Evolutionary conservation across 1,140 invertebrate genomes (phyloP).

Genomic region (Lepidurus packardi): DNA sequence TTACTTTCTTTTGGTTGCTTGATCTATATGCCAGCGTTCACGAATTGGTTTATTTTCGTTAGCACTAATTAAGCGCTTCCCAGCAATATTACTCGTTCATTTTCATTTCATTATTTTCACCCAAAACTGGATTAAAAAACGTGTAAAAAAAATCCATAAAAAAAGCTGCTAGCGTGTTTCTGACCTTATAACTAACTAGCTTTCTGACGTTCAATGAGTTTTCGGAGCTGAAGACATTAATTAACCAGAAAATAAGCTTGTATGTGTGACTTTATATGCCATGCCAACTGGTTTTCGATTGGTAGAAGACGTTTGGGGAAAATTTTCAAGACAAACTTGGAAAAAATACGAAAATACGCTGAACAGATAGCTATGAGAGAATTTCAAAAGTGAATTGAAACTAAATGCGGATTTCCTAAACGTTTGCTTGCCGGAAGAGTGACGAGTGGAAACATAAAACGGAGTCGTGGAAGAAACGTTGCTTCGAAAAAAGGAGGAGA

Average conservation of each 20-base stretch:
- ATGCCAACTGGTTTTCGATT: not conserved
- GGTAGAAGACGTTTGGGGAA: not conserved
- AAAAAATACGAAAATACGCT: not conserved
- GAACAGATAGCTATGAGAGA: not conserved
- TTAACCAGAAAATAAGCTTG: constrained; percentile 15
- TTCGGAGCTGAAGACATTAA: constrained; percentile 5
- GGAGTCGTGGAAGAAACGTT: not conserved
- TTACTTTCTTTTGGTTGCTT: not conserved
- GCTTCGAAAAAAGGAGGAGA: not conserved
- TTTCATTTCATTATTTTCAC: not conserved
- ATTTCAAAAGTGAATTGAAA: too few species aligned
- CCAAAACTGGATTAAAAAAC: not conserved
- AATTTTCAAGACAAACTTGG: not conserved
- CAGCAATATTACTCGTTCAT: constrained; percentile 4
- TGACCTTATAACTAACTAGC: constrained; percentile 3
- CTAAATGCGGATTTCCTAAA: too few species aligned
- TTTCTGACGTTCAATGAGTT: not conserved
- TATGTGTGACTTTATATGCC: constrained; percentile 20
- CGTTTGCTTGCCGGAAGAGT: too few species aligned
- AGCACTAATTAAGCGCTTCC: constrained; percentile 9
- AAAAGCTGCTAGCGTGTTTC: constrained; percentile 8
- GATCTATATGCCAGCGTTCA: not conserved
- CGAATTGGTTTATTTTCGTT: constrained; percentile 11
- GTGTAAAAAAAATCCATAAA: not conserved
- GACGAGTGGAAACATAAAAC: not conserved